Base-by-base conservation (phyloP, 2,888 invertebrate species). In the Osmoderma eremita region DNA sequence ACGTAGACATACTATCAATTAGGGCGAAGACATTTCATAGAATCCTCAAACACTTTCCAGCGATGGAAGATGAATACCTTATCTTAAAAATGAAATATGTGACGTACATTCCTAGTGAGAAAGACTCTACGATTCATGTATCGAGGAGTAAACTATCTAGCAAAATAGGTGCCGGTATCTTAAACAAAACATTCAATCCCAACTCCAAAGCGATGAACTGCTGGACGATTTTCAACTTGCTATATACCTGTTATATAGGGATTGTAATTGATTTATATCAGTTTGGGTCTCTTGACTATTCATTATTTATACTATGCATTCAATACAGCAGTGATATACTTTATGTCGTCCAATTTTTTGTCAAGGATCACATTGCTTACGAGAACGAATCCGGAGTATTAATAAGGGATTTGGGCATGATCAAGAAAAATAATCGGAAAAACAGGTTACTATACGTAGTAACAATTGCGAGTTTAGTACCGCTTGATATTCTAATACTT, bases 241-340 rank as follows among this genome's bases (percentile, higher is more conserved):
- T 68, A n/a, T 62, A 65, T 58, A 53, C 65, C 38, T 51, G 68
- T 42, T 69, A 67, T 64, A 20, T 73, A n/a, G 65, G 68, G 3
- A 42, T 71, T 3, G 18, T 69, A 3, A 12, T 73, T 45, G 71
- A 73, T 50, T 61, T 71, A 15, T 73, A 72, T 49, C 71, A 73
- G 49, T 53, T 73, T 20, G 70, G 70, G 5, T 61, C 71, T 8
- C 22, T 62, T 10, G 71, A 71, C 49, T 54, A 69, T 36, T 63
- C 67, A 17, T 1, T 30, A 12, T n/a, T 22, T 0, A 54, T 71
- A 15, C 41, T 70, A 5, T 17, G 54, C 1, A 13, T 70, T 5
- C 70, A 69, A 36, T 70, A 69, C 17, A 39, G 48, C 2, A 64
- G 66, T 18, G 74, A 74, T 42, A 0, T 71, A 1, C 41, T 74